Percentiles rank a stretch among this genome's conserved stretches.
Conservation (phyloP, 1,140 invertebrate genomes). For the Papilio machaon region DNA sequence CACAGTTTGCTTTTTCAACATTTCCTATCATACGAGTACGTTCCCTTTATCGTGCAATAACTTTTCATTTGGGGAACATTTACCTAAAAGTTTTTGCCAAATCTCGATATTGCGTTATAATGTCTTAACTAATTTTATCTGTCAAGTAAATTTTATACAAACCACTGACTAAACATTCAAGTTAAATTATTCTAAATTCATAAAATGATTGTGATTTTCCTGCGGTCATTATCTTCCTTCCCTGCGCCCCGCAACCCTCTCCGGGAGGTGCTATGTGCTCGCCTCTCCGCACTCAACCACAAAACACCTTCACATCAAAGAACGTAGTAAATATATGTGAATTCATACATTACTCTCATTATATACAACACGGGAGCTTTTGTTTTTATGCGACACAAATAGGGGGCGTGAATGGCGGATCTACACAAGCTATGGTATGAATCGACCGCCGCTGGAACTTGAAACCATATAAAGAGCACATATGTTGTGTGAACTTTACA, state of each 20-base stretch:
- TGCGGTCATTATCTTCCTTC: too few species aligned
- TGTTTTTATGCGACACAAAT: neutral
- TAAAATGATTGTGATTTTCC: too few species aligned
- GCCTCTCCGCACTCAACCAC: neutral
- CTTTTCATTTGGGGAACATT: neutral
- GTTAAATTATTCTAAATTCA: too few species aligned
- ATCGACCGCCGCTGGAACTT: neutral
- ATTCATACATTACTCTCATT: slow-evolving; percentile 9
- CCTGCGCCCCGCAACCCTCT: neutral
- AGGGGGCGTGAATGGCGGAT: neutral
- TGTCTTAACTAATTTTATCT: neutral
- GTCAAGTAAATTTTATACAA: neutral
- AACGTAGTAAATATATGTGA: neutral
- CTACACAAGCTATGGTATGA: neutral
- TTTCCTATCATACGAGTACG: neutral
- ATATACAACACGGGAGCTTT: neutral
- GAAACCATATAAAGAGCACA: neutral
- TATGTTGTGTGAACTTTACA: neutral
- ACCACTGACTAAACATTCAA: too few species aligned
- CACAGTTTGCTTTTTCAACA: neutral
- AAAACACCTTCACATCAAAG: slow-evolving; percentile 2
- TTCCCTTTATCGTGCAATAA: neutral
- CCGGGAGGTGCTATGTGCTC: neutral
- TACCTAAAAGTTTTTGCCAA: neutral
- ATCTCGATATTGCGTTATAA: neutral